These are phyloP conservation scores for Epiblema foenella DNA, from an alignment of 2,888 invertebrate species.

Conservation along the genomic window DNA sequence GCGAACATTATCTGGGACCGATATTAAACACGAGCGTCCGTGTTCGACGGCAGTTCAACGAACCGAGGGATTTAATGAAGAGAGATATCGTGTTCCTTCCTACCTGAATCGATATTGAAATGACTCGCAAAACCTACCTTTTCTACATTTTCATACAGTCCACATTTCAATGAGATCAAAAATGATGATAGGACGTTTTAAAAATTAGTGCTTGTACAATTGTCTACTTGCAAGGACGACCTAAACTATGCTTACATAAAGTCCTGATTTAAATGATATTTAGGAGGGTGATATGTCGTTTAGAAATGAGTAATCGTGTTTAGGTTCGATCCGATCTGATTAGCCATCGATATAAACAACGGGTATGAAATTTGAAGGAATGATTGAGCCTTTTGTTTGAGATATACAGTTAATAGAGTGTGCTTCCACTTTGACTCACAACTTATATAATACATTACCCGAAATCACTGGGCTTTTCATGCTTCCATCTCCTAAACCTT, in stretches of 20 bases:
- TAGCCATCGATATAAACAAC: slow-evolving; percentile 16
- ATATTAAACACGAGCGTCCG: slow-evolving; percentile 15
- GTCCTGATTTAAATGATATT: not conserved
- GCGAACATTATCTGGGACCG: not conserved
- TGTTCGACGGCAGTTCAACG: slow-evolving; percentile 17
- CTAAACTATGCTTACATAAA: not conserved
- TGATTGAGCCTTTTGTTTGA: slow-evolving; percentile 9
- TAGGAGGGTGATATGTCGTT: not conserved
- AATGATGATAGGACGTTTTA: too few relatives aligned
- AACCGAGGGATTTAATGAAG: slow-evolving; percentile 26
- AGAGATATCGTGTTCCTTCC: slow-evolving; percentile 21
- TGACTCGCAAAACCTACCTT: not conserved
- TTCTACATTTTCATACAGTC: not conserved
- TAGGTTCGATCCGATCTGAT: slow-evolving; percentile 20
- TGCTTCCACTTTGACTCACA: not conserved
- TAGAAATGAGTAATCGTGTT: not conserved
- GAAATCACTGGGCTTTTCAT: too few relatives aligned
- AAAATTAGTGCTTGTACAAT: too few relatives aligned
- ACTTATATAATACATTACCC: not conserved
- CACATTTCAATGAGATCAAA: not conserved
- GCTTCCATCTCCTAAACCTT: too few relatives aligned
- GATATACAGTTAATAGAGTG: not conserved
- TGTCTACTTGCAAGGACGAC: not conserved
- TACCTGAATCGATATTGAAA: not conserved
- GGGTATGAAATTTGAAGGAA: not conserved